These are phyloP conservation scores for Chymomyza costata DNA, from an alignment of 1,140 invertebrate genomes.

Conservation along the genomic window DNA sequence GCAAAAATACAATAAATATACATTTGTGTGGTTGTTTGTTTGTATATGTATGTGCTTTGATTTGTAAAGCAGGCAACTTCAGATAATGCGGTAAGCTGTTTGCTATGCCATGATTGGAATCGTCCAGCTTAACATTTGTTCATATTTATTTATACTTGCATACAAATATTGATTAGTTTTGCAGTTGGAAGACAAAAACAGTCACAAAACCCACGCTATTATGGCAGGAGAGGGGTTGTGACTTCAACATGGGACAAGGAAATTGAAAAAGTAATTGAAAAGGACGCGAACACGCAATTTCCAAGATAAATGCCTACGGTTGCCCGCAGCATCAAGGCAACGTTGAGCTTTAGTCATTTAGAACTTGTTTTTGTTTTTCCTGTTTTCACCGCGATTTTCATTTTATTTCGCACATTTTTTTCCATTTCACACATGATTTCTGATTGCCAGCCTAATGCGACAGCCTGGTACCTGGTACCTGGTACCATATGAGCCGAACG, in stretches of 20 bases:
- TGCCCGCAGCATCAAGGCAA: slow-evolving; percentile 21
- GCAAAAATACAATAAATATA: slow-evolving; percentile 45
- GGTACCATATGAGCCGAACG: no score
- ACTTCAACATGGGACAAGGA: no score
- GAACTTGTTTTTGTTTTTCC: slow-evolving; percentile 39
- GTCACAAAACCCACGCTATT: no score
- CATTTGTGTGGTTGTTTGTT: slow-evolving; percentile 4
- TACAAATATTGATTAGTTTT: slow-evolving; percentile 60
- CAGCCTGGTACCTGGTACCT: no score
- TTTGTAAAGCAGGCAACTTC: slow-evolving; percentile 8
- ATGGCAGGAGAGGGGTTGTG: no score
- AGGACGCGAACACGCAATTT: slow-evolving; percentile 32
- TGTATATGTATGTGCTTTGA: slow-evolving; percentile 10
- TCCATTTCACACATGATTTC: slow-evolving; percentile 72
- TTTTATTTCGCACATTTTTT: slow-evolving; percentile 59
- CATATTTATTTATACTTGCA: slow-evolving; percentile 66
- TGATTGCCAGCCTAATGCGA: slow-evolving; percentile 71
- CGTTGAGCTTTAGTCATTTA: not conserved
- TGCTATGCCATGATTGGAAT: slow-evolving; percentile 30
- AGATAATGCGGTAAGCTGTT: slow-evolving; percentile 42
- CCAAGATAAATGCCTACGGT: slow-evolving; percentile 28
- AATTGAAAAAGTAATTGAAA: slow-evolving; percentile 70
- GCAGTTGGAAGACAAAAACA: slow-evolving; percentile 12
- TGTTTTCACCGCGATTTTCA: slow-evolving; percentile 59
- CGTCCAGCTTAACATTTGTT: slow-evolving; percentile 49